These are phyloP conservation scores for Battus philenor DNA, from an alignment of 1,140 invertebrate genomes.

Conservation along the genomic window DNA sequence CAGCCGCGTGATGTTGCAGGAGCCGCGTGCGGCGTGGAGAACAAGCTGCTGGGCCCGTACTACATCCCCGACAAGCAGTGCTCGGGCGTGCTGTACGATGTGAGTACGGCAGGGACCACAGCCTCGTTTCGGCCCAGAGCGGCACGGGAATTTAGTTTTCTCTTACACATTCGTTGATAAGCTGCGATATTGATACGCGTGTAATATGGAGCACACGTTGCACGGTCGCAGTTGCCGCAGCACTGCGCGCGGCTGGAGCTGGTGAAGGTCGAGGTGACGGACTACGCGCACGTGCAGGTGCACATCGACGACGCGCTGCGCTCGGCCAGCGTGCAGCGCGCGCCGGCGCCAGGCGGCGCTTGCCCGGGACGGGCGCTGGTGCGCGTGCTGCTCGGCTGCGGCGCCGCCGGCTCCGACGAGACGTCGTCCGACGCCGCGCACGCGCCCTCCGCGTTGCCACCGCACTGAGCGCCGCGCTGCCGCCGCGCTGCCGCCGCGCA, in stretches of 20 bases:
- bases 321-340: constrained; percentile 1
- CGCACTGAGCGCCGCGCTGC: too few relatives aligned
- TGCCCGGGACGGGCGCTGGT: constrained; percentile 1
- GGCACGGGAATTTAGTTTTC: too few relatives aligned
- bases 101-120: too few relatives aligned
- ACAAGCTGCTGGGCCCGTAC: constrained; percentile 1
- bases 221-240: background rate
- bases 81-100: constrained; percentile 4
- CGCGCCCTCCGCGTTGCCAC: background rate
- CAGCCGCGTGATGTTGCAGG: too few relatives aligned
- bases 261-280: background rate
- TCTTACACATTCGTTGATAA: too few relatives aligned
- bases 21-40: background rate
- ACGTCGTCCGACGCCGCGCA: background rate
- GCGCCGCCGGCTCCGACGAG: constrained; percentile 1
- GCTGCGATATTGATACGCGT: too few relatives aligned
- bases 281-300: constrained; percentile 5
- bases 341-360: background rate
- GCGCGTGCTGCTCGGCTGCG: constrained; percentile 1
- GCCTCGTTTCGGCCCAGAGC: too few relatives aligned
- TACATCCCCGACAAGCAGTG: constrained; percentile 9
- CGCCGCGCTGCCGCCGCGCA: too few relatives aligned
- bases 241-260: constrained; percentile 1
- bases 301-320: constrained; percentile 2
- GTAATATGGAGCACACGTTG: background rate